These are phyloP conservation scores for Hylia prasina DNA, from an alignment of 2,113 vertebrate species.

Conservation along the genomic window DNA sequence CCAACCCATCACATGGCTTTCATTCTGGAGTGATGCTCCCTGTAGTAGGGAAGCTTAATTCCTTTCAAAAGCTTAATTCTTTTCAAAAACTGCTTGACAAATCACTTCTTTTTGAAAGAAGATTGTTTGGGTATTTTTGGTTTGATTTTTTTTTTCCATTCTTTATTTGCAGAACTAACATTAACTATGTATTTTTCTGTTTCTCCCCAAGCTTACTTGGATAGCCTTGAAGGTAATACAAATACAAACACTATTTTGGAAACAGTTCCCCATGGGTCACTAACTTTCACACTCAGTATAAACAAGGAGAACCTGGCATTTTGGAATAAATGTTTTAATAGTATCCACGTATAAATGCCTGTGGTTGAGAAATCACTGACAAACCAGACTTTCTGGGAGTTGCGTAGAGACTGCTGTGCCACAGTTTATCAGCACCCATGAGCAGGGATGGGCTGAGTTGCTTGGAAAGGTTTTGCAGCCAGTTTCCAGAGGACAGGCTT, in stretches of 20 bases:
- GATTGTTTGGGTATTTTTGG: not conserved
- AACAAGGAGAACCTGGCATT: not conserved
- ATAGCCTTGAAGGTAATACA: conserved; percentile 99
- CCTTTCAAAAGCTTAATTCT: not conserved
- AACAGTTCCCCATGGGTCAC: conserved; percentile 51
- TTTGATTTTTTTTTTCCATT: not conserved
- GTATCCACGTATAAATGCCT: not conserved
- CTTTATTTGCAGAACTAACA: conserved; percentile 59
- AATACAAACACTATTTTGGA: conserved; percentile 48
- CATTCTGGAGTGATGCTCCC: not conserved
- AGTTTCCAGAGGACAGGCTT: not conserved
- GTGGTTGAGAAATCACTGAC: not conserved
- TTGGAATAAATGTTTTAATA: not conserved
- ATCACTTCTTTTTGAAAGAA: conserved; percentile 33
- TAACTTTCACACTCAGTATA: conserved; percentile 5
- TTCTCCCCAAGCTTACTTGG: conserved; percentile 98
- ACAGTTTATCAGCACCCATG: not conserved
- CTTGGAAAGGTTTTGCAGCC: not conserved
- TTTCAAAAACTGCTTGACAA: no score
- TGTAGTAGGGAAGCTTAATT: not conserved
- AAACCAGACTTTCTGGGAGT: not conserved
- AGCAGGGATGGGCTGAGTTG: not conserved
- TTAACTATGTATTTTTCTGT: conserved; percentile 79
- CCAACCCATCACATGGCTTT: not conserved
- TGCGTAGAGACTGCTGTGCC: not conserved